phyloP scores from a whole-genome alignment of 2,797 vertebrate genomes.

The Cichlasoma orientale region DNA sequence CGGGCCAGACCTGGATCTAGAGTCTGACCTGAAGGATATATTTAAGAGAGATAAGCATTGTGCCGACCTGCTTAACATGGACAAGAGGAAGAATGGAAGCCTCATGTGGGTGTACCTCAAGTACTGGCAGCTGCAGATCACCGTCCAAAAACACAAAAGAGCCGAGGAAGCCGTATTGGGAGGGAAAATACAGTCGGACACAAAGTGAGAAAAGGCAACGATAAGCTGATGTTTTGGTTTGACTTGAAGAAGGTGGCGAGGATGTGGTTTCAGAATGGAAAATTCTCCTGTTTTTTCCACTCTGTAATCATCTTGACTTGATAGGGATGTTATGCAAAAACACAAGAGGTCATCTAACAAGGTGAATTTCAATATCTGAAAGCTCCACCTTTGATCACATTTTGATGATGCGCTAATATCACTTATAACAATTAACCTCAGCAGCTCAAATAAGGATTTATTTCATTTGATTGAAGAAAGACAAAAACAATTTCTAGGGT shows the following conservation, averaged over 20 bases:
- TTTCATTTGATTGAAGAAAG: conserved; percentile 15
- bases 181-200: conserved; percentile 25
- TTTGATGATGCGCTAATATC: neutral
- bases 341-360: neutral
- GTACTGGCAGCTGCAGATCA: conserved; percentile 91
- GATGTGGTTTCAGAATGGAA: conserved; percentile 20
- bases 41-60: conserved; percentile 93
- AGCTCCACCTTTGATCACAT: neutral
- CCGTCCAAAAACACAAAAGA: conserved; percentile 86
- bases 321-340: conserved; percentile 20
- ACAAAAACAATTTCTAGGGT: neutral
- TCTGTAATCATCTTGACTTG: conserved; percentile 8
- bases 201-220: conserved; percentile 55
- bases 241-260: conserved; percentile 19
- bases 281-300: conserved; percentile 3
- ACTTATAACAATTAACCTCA: neutral
- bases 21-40: conserved; percentile 89
- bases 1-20: conserved; percentile 81
- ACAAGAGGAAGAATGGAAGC: conserved; percentile 89
- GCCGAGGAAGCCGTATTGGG: conserved; percentile 83
- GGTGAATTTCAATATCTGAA: neutral
- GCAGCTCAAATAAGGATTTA: neutral
- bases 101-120: conserved; percentile 97
- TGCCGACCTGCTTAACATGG: conserved; percentile 85
- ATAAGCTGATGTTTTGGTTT: conserved; percentile 6